Percentiles rank a stretch among this genome's conserved stretches.
Evolutionary conservation across 2,113 vertebrate genomes (phyloP).

Genomic region (Rhizomys pruinosus): DNA sequence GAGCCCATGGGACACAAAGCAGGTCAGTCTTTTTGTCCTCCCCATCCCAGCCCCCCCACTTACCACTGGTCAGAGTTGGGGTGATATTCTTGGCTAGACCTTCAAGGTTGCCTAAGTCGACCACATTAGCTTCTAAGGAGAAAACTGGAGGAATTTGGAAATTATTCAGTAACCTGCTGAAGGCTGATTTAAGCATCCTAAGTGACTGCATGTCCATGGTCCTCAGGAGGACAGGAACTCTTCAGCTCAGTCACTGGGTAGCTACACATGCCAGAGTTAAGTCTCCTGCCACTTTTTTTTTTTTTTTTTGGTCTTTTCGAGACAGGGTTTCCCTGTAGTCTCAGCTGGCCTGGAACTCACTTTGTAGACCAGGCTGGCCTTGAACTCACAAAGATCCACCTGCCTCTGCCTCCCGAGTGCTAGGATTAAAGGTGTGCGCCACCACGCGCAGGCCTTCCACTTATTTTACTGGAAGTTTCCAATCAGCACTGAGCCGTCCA

Average conservation of each 20-base stretch:
- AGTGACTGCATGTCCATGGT: not conserved
- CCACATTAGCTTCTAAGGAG: too few species aligned
- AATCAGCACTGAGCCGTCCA: not conserved
- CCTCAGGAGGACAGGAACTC: not conserved
- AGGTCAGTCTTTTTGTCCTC: not conserved
- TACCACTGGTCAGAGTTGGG: not conserved
- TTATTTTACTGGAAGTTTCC: not conserved
- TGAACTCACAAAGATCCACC: too few species aligned
- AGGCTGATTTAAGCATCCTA: not conserved
- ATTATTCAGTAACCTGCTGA: not conserved
- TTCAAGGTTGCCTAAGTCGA: not conserved
- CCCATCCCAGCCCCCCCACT: not conserved
- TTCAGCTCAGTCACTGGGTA: accelerated
- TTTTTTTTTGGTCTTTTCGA: too few species aligned
- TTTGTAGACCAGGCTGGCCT: too few species aligned
- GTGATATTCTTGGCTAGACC: not conserved
- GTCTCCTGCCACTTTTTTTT: not conserved
- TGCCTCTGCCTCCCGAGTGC: too few species aligned
- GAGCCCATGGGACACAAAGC: accelerated
- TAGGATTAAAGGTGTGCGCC: too few species aligned
- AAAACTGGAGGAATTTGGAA: not conserved
- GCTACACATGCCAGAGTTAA: too few species aligned
- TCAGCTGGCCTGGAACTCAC: too few species aligned
- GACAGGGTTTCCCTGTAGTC: too few species aligned
- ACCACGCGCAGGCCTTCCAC: too few species aligned